phyloP scores from a whole-genome alignment of 23 tunicate genomes.

The Trididemnum nubilum region DNA sequence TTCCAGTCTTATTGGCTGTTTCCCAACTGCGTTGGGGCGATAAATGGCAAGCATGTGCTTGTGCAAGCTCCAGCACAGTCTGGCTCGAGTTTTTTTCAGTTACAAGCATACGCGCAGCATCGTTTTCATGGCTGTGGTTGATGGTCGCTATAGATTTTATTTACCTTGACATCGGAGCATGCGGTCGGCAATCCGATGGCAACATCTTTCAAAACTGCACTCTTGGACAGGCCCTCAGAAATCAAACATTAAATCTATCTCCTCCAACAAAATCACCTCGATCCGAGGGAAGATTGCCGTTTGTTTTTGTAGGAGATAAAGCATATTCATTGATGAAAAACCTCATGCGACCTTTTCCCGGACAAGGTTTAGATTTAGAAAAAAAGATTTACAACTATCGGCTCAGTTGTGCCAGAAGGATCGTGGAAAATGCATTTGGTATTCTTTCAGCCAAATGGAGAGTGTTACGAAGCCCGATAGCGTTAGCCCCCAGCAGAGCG shows the following conservation, averaged over 20 bases:
- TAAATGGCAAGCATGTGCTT: conserved; percentile 38
- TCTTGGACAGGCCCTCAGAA: conserved; percentile 4
- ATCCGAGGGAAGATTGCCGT: neutral
- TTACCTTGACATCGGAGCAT: conserved; percentile 27
- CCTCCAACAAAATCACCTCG: neutral
- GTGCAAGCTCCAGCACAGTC: conserved; percentile 31
- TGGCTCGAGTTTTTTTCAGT: conserved; percentile 26
- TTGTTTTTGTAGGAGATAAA: neutral
- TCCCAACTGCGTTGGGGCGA: conserved; percentile 44
- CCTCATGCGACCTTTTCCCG: conserved; percentile 4
- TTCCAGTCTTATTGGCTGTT: no score
- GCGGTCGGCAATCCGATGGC: conserved; percentile 47
- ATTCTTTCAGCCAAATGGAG: neutral
- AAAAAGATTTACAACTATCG: neutral
- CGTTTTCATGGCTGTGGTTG: conserved; percentile 43
- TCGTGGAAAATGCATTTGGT: no score
- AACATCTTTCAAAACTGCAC: conserved; percentile 18
- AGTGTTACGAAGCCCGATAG: neutral
- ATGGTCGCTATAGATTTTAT: conserved; percentile 30
- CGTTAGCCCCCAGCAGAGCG: neutral
- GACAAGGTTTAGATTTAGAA: neutral
- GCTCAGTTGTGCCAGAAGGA: no score
- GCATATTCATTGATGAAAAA: neutral
- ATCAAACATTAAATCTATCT: no score
- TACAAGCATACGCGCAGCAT: conserved; percentile 38